A percentile compares a stretch with the other conserved stretches of the same genome.
phyloP scores from a whole-genome alignment of 2,888 invertebrate genomes.

The Drosophila longiperda region DNA sequence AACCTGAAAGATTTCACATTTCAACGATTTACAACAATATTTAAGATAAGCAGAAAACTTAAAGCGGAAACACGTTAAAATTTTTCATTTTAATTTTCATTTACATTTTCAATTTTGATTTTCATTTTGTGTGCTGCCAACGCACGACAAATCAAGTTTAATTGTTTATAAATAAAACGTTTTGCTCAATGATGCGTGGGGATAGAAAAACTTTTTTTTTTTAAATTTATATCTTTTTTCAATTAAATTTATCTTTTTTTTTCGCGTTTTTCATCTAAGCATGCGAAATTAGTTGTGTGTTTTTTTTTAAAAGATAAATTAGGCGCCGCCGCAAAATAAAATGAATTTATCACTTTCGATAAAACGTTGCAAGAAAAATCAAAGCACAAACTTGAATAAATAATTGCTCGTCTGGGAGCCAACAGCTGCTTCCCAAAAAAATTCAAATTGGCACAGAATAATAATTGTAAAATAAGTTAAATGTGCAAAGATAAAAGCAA shows the following conservation, averaged over 20 bases:
- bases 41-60: slow-evolving; percentile 13
- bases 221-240: slow-evolving; percentile 11
- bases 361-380: slow-evolving; percentile 51
- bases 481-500: slow-evolving; percentile 1
- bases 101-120: slow-evolving; percentile 13
- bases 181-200: slow-evolving; percentile 69
- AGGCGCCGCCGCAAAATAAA: slow-evolving; percentile 63
- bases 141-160: slow-evolving; percentile 79
- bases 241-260: slow-evolving; percentile 15
- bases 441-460: too few relatives aligned
- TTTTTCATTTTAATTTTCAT: slow-evolving; percentile 20
- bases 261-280: slow-evolving; percentile 27
- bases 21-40: background rate
- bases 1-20: background rate
- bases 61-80: slow-evolving; percentile 55
- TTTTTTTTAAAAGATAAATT: slow-evolving; percentile 79
- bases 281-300: slow-evolving; percentile 71
- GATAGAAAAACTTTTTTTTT: slow-evolving; percentile 8
- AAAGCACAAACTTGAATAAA: slow-evolving; percentile 52
- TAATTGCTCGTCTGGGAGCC: slow-evolving; percentile 24
- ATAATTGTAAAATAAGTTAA: background rate
- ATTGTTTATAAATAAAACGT: slow-evolving; percentile 81
- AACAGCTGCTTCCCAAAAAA: slow-evolving; percentile 45
- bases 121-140: slow-evolving; percentile 43
- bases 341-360: slow-evolving; percentile 71